Conservation (phyloP, 1,140 invertebrate species). For the Amyelois transitella region DNA sequence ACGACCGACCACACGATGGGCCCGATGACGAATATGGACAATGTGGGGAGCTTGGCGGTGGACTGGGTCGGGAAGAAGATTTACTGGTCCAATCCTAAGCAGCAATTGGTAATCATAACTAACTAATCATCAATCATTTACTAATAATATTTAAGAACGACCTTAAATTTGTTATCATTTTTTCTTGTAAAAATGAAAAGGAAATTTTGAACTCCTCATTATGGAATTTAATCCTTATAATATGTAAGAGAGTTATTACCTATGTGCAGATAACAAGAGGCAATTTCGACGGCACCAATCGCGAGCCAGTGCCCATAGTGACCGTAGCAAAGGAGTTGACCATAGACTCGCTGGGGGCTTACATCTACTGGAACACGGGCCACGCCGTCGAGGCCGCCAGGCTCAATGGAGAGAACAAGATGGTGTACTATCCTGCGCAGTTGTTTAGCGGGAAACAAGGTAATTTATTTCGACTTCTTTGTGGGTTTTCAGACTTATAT, state of each 20-base stretch:
- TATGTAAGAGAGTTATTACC: too few relatives aligned
- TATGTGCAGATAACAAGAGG: slow-evolving; percentile 59
- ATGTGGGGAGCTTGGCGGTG: slow-evolving; percentile 85
- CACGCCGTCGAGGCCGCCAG: slow-evolving; percentile 86
- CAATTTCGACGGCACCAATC: slow-evolving; percentile 61
- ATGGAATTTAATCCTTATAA: too few relatives aligned
- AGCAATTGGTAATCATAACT: slow-evolving; percentile 85
- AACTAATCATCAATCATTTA: too few relatives aligned
- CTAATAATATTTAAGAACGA: too few relatives aligned
- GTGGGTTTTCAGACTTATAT: not conserved
- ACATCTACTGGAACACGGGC: slow-evolving; percentile 91
- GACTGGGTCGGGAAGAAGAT: slow-evolving; percentile 92
- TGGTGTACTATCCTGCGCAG: slow-evolving; percentile 82
- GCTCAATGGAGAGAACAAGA: slow-evolving; percentile 85
- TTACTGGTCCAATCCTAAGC: slow-evolving; percentile 92
- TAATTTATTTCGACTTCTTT: slow-evolving; percentile 47
- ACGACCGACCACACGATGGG: slow-evolving; percentile 76
- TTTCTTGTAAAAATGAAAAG: too few relatives aligned
- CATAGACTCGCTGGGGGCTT: slow-evolving; percentile 87
- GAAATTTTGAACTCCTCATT: too few relatives aligned
- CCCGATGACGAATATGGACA: slow-evolving; percentile 78
- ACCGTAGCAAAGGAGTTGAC: slow-evolving; percentile 86
- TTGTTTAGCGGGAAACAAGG: slow-evolving; percentile 86
- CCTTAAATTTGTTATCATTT: too few relatives aligned
- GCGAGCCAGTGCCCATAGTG: slow-evolving; percentile 85